Conservation (phyloP, 1,140 invertebrate genomes). For the Goniozus legneri region DNA sequence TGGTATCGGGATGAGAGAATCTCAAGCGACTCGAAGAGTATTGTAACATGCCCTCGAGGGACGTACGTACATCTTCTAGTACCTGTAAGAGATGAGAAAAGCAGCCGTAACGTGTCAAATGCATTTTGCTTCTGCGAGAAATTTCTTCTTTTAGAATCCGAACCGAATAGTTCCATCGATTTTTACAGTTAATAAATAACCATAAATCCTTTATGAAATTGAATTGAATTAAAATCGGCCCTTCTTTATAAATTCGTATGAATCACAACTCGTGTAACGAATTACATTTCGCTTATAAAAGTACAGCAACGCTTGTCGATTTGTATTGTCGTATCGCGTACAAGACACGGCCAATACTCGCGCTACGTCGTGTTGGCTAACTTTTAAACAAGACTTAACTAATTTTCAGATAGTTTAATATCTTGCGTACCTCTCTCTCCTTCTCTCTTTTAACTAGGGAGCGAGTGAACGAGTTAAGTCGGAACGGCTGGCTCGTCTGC, state of each 20-base stretch:
- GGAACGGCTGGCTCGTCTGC: conserved; percentile 40
- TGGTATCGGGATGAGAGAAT: conserved; percentile 35
- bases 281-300: too few species aligned
- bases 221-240: too few species aligned
- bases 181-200: background rate
- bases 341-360: conserved; percentile 26
- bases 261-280: too few species aligned
- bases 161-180: background rate
- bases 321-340: conserved; percentile 10
- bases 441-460: conserved; percentile 12
- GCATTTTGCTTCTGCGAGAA: conserved; percentile 28
- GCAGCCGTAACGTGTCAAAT: conserved; percentile 42
- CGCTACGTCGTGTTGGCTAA: conserved; percentile 31
- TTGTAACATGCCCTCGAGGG: conserved; percentile 45
- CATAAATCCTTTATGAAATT: too few species aligned
- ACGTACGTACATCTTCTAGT: conserved; percentile 32
- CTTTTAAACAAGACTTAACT: conserved; percentile 53
- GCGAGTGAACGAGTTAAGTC: conserved; percentile 50
- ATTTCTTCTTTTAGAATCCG: conserved; percentile 1
- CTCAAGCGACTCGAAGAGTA: conserved; percentile 34
- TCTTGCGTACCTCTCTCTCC: conserved; percentile 32
- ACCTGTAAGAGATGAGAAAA: conserved; percentile 41
- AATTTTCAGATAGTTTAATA: conserved; percentile 54
- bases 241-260: too few species aligned
- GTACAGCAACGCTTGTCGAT: conserved; percentile 21